phyloP scores from a whole-genome alignment of 2,113 vertebrate species.

The Machaerirhynchus nigripectus region DNA sequence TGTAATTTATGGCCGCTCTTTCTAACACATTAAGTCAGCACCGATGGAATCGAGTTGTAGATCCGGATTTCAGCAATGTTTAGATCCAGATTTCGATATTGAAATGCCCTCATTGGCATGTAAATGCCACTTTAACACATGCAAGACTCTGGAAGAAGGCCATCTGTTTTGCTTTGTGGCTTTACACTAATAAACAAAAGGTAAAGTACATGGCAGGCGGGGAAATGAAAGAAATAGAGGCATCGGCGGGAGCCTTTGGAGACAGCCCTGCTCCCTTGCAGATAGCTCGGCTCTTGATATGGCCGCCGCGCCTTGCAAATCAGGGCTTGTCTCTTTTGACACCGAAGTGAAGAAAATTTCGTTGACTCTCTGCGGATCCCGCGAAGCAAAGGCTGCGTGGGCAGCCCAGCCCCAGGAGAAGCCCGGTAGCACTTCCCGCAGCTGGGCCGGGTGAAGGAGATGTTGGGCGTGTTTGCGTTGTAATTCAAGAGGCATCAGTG shows the following conservation, averaged over 20 bases:
- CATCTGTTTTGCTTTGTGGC: slow-evolving; percentile 79
- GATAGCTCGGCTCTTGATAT: slow-evolving; percentile 70
- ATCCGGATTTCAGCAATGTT: slow-evolving; percentile 57
- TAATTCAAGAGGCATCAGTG: neutral
- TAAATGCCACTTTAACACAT: slow-evolving; percentile 76
- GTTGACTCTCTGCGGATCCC: neutral
- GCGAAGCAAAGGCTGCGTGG: neutral
- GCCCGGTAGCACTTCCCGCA: neutral
- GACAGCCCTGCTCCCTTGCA: slow-evolving; percentile 1
- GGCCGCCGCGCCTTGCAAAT: slow-evolving; percentile 63
- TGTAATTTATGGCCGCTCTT: slow-evolving; percentile 53
- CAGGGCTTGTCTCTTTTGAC: slow-evolving; percentile 51
- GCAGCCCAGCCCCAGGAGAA: neutral
- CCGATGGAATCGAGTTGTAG: slow-evolving; percentile 47
- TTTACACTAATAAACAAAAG: slow-evolving; percentile 81
- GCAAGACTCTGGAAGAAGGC: slow-evolving; percentile 72
- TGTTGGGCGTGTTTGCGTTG: neutral
- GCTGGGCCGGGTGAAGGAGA: neutral
- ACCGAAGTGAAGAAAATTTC: slow-evolving; percentile 51
- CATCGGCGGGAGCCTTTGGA: slow-evolving; percentile 60
- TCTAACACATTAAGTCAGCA: slow-evolving; percentile 45
- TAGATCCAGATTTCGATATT: slow-evolving; percentile 71
- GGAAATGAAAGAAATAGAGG: slow-evolving; percentile 67
- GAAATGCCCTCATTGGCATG: slow-evolving; percentile 73
- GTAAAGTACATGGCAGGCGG: slow-evolving; percentile 66